Evolutionary conservation across 2,113 vertebrate genomes (phyloP).

Genomic region (Xyrauchen texanus): DNA sequence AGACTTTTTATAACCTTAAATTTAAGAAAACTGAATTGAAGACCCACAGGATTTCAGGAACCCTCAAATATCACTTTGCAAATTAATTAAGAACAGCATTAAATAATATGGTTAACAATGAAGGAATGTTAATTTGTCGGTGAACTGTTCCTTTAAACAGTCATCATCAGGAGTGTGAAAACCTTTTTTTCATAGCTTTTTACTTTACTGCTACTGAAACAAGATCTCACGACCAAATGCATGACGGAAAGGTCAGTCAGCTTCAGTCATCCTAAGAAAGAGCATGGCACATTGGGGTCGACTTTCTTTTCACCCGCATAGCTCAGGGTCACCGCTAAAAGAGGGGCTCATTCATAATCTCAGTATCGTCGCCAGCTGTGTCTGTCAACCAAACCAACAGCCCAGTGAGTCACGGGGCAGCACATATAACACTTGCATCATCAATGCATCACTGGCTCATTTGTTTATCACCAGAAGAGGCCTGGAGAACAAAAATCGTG

Average conservation of each 20-base stretch:
- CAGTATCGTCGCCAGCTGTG: constrained; percentile 7
- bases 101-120: too few species aligned
- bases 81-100: too few species aligned
- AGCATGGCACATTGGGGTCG: neutral
- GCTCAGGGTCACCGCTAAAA: constrained; percentile 9
- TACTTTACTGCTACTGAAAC: too few species aligned
- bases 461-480: constrained; percentile 46
- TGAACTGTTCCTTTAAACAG: too few species aligned
- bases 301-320: constrained; percentile 10
- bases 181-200: too few species aligned
- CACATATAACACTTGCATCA: constrained; percentile 18
- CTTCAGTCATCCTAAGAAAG: constrained; percentile 24
- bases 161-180: too few species aligned
- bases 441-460: constrained; percentile 30
- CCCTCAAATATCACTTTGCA: too few species aligned
- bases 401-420: constrained; percentile 32
- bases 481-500: neutral
- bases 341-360: constrained; percentile 31
- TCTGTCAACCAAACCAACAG: too few species aligned
- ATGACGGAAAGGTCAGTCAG: constrained; percentile 19
- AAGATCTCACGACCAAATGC: constrained; percentile 15
- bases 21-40: too few species aligned
- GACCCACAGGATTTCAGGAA: too few species aligned
- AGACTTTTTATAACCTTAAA: too few species aligned
- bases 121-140: too few species aligned